phyloP scores from a whole-genome alignment of 1,140 invertebrate genomes.

The Temnothorax nylanderi region DNA sequence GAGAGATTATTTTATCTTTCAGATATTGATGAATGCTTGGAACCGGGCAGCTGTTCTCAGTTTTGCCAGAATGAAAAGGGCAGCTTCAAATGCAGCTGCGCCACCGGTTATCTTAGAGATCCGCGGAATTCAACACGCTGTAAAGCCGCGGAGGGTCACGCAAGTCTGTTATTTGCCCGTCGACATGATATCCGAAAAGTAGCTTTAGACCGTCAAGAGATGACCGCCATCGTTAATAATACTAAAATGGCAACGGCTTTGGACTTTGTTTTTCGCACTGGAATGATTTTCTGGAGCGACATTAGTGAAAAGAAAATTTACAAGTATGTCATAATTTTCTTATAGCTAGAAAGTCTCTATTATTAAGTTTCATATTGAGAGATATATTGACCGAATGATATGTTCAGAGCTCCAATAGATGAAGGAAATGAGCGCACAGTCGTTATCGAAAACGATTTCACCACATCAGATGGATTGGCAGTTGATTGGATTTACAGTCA shows the following conservation, averaged over 20 bases:
- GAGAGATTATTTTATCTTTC: conserved; percentile 71
- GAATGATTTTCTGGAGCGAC: conserved; percentile 98
- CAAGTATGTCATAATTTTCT: conserved; percentile 86
- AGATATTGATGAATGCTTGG: conserved; percentile 97
- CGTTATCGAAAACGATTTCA: conserved; percentile 93
- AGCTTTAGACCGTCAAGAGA: conserved; percentile 95
- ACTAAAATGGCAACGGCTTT: conserved; percentile 95
- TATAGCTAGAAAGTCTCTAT: neutral
- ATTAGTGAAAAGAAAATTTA: conserved; percentile 95
- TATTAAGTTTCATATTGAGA: neutral
- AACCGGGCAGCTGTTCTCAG: conserved; percentile 96
- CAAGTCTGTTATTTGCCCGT: conserved; percentile 93
- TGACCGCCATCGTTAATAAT: conserved; percentile 95
- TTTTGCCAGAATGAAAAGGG: conserved; percentile 96
- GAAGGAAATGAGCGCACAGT: conserved; percentile 94
- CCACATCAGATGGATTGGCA: conserved; percentile 96
- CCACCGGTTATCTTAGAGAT: conserved; percentile 94
- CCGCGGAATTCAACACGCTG: conserved; percentile 93
- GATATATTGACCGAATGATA: conserved; percentile 6
- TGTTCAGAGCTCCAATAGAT: conserved; percentile 93
- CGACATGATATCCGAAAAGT: conserved; percentile 96
- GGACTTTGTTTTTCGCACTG: conserved; percentile 95
- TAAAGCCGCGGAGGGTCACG: conserved; percentile 95
- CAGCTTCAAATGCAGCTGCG: conserved; percentile 96
- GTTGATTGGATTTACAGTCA: conserved; percentile 99